phyloP scores from a whole-genome alignment of 2,888 invertebrate species.

The Liopterus haemorrhoidalis region DNA sequence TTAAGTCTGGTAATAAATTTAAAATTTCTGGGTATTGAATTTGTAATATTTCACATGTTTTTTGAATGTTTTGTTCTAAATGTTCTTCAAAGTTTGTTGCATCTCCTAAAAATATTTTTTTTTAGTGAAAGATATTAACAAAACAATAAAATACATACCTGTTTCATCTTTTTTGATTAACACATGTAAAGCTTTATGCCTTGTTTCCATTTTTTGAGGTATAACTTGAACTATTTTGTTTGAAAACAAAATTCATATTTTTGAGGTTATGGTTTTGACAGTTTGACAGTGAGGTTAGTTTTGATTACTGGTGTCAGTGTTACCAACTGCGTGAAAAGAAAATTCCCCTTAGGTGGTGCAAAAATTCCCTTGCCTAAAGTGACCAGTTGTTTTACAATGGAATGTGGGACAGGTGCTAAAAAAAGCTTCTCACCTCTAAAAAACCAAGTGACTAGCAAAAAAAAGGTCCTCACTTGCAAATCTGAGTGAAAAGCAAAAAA shows the following conservation, averaged over 20 bases:
- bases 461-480: too few relatives aligned
- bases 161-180: conserved; percentile 12
- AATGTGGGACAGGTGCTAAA: too few relatives aligned
- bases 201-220: conserved; percentile 13
- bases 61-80: conserved; percentile 35
- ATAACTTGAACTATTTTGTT: not conserved
- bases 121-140: not conserved
- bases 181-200: conserved; percentile 13
- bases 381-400: too few relatives aligned
- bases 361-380: too few relatives aligned
- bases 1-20: conserved; percentile 8
- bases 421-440: too few relatives aligned
- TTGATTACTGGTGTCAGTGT: too few relatives aligned
- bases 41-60: conserved; percentile 26
- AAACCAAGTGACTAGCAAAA: too few relatives aligned
- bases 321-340: too few relatives aligned
- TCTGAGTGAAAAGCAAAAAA: too few relatives aligned
- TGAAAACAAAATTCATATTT: conserved; percentile 7
- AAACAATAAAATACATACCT: not conserved
- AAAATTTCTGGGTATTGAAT: conserved; percentile 21
- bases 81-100: conserved; percentile 34
- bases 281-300: too few relatives aligned
- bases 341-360: too few relatives aligned
- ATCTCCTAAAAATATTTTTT: conserved; percentile 33
- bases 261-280: conserved; percentile 16